Evolutionary conservation across 2,797 vertebrate species (phyloP).

Genomic region (Varecia variegata): DNA sequence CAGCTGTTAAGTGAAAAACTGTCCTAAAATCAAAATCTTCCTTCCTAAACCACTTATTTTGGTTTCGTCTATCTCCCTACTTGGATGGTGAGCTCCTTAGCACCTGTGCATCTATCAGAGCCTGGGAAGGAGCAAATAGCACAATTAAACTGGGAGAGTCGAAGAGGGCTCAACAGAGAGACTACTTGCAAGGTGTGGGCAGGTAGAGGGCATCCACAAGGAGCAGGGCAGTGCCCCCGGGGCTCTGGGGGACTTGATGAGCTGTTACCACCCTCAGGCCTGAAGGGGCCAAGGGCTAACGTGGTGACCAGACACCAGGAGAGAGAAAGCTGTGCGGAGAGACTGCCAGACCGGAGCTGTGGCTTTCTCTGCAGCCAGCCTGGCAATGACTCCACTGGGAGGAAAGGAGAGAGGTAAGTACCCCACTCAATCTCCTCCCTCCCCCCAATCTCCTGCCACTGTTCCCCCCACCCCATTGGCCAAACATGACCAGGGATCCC

Average conservation of each 20-base stretch:
- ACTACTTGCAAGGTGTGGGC: neutral
- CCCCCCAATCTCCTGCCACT: neutral
- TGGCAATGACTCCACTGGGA: neutral
- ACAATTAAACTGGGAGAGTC: neutral
- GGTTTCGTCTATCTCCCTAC: neutral
- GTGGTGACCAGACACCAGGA: neutral
- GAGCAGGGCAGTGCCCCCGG: neutral
- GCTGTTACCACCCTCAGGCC: neutral
- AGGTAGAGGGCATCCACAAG: neutral
- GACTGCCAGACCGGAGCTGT: neutral
- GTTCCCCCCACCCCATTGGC: neutral
- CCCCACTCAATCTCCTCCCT: no score
- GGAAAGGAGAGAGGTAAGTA: neutral
- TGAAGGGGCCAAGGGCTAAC: neutral
- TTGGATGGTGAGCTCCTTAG: neutral
- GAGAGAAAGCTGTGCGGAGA: neutral
- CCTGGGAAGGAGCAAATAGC: neutral
- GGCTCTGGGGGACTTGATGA: neutral
- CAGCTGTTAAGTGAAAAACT: neutral
- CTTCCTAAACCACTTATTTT: neutral
- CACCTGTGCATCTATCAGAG: neutral
- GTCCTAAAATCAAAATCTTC: conserved; percentile 8
- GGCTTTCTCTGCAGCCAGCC: neutral
- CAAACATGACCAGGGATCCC: neutral
- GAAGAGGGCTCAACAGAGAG: neutral